These are phyloP conservation scores for Acheta domesticus DNA, from an alignment of 2,888 invertebrate species.

Conservation along the genomic window DNA sequence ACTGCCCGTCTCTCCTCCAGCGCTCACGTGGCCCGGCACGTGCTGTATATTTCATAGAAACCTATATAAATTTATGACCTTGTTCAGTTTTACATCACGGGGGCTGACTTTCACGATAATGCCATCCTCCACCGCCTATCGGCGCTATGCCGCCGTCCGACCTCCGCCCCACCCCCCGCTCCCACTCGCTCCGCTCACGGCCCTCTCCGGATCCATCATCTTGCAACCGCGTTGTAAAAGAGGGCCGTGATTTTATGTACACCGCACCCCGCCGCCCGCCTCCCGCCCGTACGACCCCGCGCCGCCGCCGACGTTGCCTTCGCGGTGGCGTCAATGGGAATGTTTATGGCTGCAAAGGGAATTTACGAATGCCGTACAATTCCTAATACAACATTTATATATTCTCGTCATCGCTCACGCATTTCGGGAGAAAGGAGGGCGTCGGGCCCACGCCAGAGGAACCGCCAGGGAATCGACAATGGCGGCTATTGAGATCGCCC, in stretches of 20 bases:
- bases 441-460: neutral
- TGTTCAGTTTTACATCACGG: neutral
- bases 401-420: neutral
- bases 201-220: conserved; percentile 5
- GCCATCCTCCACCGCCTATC: neutral
- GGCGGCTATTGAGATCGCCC: neutral
- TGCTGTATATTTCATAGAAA: neutral
- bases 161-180: neutral
- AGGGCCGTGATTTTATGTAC: neutral
- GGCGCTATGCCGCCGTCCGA: neutral
- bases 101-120: conserved; percentile 18
- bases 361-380: conserved; percentile 4
- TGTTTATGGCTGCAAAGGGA: conserved; percentile 1
- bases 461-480: neutral
- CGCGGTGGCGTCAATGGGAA: neutral
- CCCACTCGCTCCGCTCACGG: neutral
- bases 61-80: conserved; percentile 18
- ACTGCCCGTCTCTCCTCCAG: no score
- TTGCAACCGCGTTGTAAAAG: neutral
- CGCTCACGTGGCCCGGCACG: neutral
- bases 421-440: neutral
- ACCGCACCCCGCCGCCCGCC: no score
- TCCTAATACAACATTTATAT: conserved; percentile 2
- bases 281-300: no score
- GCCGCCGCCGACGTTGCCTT: no score